Percentiles rank a stretch among this genome's conserved stretches.
Conservation (phyloP, 1,140 invertebrate species). For the Spodoptera frugiperda region DNA sequence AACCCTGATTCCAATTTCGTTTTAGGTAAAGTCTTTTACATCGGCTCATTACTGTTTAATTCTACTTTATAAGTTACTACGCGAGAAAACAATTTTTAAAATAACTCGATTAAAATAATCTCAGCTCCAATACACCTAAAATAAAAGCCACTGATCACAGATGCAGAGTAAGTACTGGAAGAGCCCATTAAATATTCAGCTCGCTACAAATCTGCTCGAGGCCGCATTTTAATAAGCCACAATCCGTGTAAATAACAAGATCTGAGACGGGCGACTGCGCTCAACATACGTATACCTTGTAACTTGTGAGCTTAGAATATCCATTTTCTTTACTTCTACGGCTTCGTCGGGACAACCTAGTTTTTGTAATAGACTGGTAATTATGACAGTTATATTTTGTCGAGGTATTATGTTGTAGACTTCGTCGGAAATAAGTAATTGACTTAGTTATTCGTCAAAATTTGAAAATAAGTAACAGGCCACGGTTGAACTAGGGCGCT, state of each 20-base stretch:
- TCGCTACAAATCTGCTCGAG: not conserved
- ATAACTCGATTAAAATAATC: too few species aligned
- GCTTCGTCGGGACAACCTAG: conserved; percentile 23
- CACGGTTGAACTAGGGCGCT: too few species aligned
- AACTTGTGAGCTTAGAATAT: conserved; percentile 1
- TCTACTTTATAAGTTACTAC: too few species aligned
- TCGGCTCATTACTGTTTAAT: too few species aligned
- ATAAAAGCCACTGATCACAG: too few species aligned
- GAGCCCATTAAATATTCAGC: conserved; percentile 9
- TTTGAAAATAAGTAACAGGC: too few species aligned
- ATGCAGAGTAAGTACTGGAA: too few species aligned
- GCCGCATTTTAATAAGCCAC: conserved; percentile 16
- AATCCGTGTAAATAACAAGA: conserved; percentile 26
- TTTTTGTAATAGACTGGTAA: conserved; percentile 10
- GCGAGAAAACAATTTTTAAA: too few species aligned
- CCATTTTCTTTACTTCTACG: conserved; percentile 18
- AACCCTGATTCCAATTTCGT: not conserved
- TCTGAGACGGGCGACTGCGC: conserved; percentile 3
- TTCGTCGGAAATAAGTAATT: too few species aligned
- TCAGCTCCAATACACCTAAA: too few species aligned
- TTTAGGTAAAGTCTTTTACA: too few species aligned
- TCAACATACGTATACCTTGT: conserved; percentile 16
- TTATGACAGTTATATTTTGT: not conserved
- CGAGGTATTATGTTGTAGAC: not conserved
- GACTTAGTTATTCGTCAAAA: too few species aligned